Evolutionary conservation across 92 coral and sea anemone species (phyloP), one percentile per base, ranked within the genome.

Genomic region (Nematostella vectensis): DNA sequence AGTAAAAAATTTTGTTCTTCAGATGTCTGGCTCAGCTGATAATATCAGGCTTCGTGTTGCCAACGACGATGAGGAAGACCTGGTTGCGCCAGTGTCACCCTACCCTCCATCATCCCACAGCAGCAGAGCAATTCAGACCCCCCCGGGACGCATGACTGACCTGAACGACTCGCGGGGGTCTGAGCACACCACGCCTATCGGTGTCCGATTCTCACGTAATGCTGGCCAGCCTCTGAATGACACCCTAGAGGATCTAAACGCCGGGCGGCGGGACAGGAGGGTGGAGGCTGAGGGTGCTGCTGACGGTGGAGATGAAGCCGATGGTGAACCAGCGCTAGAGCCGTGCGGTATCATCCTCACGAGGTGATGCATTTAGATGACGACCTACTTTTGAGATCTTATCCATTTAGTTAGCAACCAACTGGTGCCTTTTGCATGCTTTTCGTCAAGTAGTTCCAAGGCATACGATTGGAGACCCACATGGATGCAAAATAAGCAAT

Each of bases 171-270:
- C 49, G 3, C 52, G 53, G 9, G 75, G 42, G 0, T 39, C 71
- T 0, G 78, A 60, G 21, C 63, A 43, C 56, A 65, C 75, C 2
- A 77, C 82, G 47, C 94, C 94, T 11, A 69, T 84, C 33, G 94
- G 94, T 44, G 94, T 84, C 24, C 72, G 87, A 25, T 84, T 79
- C 67, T 78, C 94, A 0, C 57, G 63, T 2, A 58, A 30, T 9
- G 57, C 24, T 0, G 30, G 11, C 24, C 43, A 33, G 24, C 23
- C 67, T 33, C 25, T 66, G 8, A 73, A 79, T 54, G 72, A 76
- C 29, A 80, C 87, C 22, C 51, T 80, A 26, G 71, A 72, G 26
- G 80, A 70, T 27, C 65, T 79, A 36, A 45, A 45, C 18, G 50
- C 16, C 13, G 27, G 29, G 9, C 53, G 23, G 23, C 33, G 12